phyloP scores from a whole-genome alignment of 2,888 invertebrate genomes.

The Hypsopygia costalis region DNA sequence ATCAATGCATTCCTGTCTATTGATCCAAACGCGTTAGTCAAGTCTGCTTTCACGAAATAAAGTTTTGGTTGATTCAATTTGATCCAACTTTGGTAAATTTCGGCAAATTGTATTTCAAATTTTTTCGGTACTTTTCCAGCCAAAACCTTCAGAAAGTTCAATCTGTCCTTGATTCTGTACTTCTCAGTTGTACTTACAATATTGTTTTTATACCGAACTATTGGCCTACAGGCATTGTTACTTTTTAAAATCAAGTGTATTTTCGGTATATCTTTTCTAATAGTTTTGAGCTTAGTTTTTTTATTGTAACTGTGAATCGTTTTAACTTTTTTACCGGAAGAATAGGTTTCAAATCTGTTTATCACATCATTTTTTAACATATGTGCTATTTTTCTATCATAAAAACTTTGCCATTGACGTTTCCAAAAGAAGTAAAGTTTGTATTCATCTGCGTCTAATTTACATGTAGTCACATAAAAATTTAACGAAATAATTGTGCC shows the following conservation, averaged over 20 bases:
- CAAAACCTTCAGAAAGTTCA: slow-evolving; percentile 47
- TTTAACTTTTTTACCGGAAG: slow-evolving; percentile 42
- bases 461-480: slow-evolving; percentile 67
- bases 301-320: slow-evolving; percentile 32
- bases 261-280: slow-evolving; percentile 55
- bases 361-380: slow-evolving; percentile 50
- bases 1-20: slow-evolving; percentile 53
- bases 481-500: slow-evolving; percentile 59
- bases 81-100: slow-evolving; percentile 50
- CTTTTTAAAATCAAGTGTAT: slow-evolving; percentile 57
- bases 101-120: slow-evolving; percentile 47
- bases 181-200: slow-evolving; percentile 35
- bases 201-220: slow-evolving; percentile 59
- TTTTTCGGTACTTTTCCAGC: slow-evolving; percentile 34
- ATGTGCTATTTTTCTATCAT: slow-evolving; percentile 53
- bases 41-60: slow-evolving; percentile 69
- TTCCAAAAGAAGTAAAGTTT: slow-evolving; percentile 67
- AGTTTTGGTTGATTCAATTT: slow-evolving; percentile 50
- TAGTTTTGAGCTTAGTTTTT: slow-evolving; percentile 34
- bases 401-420: slow-evolving; percentile 67
- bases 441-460: slow-evolving; percentile 61
- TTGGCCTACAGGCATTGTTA: slow-evolving; percentile 57
- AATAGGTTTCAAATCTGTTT: slow-evolving; percentile 41
- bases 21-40: slow-evolving; percentile 74
- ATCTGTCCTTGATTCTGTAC: slow-evolving; percentile 54